These are phyloP conservation scores for Nowickia ferox DNA, from an alignment of 2,888 invertebrate species.

Conservation along the genomic window DNA sequence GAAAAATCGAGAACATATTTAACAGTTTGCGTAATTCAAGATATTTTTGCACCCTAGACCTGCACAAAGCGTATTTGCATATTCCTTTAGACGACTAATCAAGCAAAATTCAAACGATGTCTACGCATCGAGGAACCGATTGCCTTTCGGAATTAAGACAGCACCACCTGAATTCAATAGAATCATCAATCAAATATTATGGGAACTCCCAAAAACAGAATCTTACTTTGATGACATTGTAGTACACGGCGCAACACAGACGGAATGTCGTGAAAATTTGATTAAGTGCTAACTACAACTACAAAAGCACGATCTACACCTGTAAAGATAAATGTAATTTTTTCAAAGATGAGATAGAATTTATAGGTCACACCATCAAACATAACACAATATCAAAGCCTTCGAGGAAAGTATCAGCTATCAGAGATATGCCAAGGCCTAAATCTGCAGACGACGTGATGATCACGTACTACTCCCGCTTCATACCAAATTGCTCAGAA, in stretches of 20 bases:
- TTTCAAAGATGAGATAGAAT: background rate
- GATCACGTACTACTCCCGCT: background rate
- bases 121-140: background rate
- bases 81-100: no score
- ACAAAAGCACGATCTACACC: background rate
- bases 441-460: background rate
- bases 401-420: background rate
- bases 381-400: background rate
- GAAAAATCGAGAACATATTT: no score
- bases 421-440: background rate
- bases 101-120: no score
- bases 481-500: background rate
- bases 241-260: background rate
- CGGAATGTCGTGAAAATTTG: background rate
- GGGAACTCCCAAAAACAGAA: background rate
- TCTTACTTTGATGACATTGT: background rate
- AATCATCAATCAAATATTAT: background rate
- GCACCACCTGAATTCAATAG: slow-evolving; percentile 2
- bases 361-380: background rate
- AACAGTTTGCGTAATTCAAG: no score
- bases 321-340: background rate
- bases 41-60: no score
- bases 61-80: no score
- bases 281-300: background rate
- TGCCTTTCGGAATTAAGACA: background rate